Evolutionary conservation across 2,888 invertebrate genomes (phyloP), one percentile per base, ranked within the genome.

Genomic region (Hymenopus coronatus): DNA sequence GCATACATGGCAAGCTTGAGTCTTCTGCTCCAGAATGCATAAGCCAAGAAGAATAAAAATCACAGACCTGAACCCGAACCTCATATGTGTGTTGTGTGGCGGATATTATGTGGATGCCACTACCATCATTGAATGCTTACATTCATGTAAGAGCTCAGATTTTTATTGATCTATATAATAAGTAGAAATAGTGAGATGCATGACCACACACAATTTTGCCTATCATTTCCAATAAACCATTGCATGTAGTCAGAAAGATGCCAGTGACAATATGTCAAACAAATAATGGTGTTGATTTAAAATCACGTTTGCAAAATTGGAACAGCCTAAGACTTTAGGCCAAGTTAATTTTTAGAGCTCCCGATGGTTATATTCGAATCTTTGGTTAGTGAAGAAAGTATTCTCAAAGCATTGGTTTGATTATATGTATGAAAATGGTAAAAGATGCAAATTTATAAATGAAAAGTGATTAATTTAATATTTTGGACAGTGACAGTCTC

Each of bases 91-190:
- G 91, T 93, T 97, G 85, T 97, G 97, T 92, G 94, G 94, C 88
- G 97, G 97, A 86, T 97, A 97, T 92, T 96, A 95, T 92, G 95
- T 97, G 89, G 97, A 97, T 93, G 97, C 97, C 83, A 96, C 96
- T n/a, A 96, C 97, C 81, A 96, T 97, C 91, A 95, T 96, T 90
- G 97, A 97, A 93, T 97, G 97, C 93, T 94, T 97, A 89, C 97
- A 97, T 93, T 96, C 97, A 84, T 97, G 96, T 97, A 94, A 94
- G 96, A 94, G 9, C 20, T 25, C 12, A 20, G 28, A 28, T 70
- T 25, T n/a, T 83, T 87, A 25, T 33, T 54, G 40, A 33, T 27
- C n/a, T 15, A 40, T 20, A 20, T 70, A 70, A 70, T 20, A 20
- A 20, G 15, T 70, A 70, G 54, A 70, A 20, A 8, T 70, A 70